Evolutionary conservation across 1,140 invertebrate genomes (phyloP).

Genomic region (Drosophila murphyi): DNA sequence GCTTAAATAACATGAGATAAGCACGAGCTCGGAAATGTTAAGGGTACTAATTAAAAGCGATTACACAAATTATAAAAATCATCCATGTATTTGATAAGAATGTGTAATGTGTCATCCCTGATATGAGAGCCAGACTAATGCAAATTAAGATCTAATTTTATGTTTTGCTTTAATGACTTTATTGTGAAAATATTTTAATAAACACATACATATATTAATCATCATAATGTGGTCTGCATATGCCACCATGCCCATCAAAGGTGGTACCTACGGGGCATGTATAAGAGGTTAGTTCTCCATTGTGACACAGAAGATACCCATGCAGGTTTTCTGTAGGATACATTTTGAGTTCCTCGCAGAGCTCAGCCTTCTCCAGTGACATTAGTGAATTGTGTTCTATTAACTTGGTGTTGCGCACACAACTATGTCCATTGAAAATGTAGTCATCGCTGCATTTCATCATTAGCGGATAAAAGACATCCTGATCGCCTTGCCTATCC

Average conservation of each 20-base stretch:
- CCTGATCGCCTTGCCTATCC: conserved; percentile 4
- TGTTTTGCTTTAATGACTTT: background rate
- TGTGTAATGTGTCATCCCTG: no score
- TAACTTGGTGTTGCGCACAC: conserved; percentile 17
- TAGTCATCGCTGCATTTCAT: conserved; percentile 64
- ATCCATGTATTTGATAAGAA: background rate
- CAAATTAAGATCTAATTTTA: background rate
- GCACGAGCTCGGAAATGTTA: background rate
- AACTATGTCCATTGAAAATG: conserved; percentile 53
- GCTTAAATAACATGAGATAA: conserved; percentile 16
- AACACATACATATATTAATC: background rate
- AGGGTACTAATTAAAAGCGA: background rate
- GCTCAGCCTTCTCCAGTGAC: no score
- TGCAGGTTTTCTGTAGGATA: conserved; percentile 14
- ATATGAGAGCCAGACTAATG: no score
- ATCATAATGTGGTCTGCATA: background rate
- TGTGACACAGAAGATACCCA: conserved; percentile 21
- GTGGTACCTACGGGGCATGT: background rate
- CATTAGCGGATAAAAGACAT: conserved; percentile 66
- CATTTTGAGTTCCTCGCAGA: conserved; percentile 7
- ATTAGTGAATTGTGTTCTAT: background rate
- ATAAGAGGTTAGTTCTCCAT: conserved; percentile 8
- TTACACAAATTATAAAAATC: background rate
- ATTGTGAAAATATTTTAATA: background rate
- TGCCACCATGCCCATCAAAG: background rate